Percentiles rank a stretch among this genome's conserved stretches.
These are phyloP conservation scores for Zaprionus ghesquierei DNA, from an alignment of 1,140 invertebrate genomes.

Conservation along the genomic window DNA sequence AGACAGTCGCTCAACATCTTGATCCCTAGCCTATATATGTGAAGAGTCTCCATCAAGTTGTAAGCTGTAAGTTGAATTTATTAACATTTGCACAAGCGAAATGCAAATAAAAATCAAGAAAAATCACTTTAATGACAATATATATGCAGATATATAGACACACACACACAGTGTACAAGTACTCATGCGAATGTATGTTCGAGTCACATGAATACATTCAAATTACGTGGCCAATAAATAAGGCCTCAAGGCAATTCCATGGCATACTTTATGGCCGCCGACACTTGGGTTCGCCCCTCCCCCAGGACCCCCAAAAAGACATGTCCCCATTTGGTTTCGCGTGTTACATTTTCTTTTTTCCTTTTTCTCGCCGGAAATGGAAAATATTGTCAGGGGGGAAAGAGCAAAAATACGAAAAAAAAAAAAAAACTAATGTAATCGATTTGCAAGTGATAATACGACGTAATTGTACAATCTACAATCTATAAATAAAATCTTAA, in stretches of 20 bases:
- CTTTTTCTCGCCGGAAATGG: neutral
- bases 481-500: conserved; percentile 35
- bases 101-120: conserved; percentile 43
- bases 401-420: neutral
- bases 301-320: neutral
- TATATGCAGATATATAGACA: conserved; percentile 13
- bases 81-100: conserved; percentile 19
- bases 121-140: conserved; percentile 29
- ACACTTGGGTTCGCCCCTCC: conserved; percentile 25
- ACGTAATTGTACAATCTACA: conserved; percentile 43
- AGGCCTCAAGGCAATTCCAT: conserved; percentile 34
- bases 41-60: neutral
- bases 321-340: neutral
- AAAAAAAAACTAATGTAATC: conserved; percentile 21
- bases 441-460: conserved; percentile 20
- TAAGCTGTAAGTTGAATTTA: conserved; percentile 11
- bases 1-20: neutral
- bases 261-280: conserved; percentile 43
- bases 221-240: conserved; percentile 45
- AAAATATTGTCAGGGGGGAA: neutral
- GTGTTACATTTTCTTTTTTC: neutral
- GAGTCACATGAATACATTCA: conserved; percentile 15
- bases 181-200: conserved; percentile 1
- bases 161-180: neutral
- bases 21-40: neutral